Conservation (phyloP, 2,888 invertebrate species). For the Dichetophora obliterata region DNA sequence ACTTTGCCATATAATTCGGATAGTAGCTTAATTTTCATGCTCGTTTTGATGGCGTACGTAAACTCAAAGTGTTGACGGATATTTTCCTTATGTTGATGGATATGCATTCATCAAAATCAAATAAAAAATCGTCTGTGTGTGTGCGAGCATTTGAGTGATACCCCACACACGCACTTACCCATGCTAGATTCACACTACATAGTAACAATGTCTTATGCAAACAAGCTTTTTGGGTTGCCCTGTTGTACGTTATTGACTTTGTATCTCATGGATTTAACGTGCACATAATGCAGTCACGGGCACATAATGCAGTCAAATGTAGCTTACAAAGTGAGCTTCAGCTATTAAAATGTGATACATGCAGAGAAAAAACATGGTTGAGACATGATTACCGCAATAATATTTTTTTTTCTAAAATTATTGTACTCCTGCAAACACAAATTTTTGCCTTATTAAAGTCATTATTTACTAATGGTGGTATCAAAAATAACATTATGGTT, state of each 20-base stretch:
- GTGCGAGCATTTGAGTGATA: constrained; percentile 50
- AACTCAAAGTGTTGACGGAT: constrained; percentile 58
- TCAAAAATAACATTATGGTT: no score
- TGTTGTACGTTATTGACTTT: constrained; percentile 27
- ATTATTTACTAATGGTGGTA: no score
- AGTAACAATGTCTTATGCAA: not conserved
- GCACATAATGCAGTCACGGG: not conserved
- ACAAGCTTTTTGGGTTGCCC: not conserved
- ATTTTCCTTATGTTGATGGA: constrained; percentile 58
- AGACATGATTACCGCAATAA: no score
- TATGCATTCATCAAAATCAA: constrained; percentile 61
- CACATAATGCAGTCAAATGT: not conserved
- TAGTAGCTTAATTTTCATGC: constrained; percentile 5
- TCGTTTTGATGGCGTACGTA: constrained; percentile 20
- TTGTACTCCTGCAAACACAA: no score
- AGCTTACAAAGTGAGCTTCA: not conserved
- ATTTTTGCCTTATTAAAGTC: no score
- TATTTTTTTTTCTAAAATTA: no score
- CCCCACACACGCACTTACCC: constrained; percentile 28
- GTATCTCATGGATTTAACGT: constrained; percentile 29
- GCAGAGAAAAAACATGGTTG: no score
- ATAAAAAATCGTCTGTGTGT: constrained; percentile 42
- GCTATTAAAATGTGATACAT: constrained; percentile 32
- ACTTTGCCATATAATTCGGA: not conserved
- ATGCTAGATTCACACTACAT: not conserved